Percentiles rank a stretch among this genome's conserved stretches.
Evolutionary conservation across 2,797 vertebrate species (phyloP).

Genomic region (Malacoraja senta): DNA sequence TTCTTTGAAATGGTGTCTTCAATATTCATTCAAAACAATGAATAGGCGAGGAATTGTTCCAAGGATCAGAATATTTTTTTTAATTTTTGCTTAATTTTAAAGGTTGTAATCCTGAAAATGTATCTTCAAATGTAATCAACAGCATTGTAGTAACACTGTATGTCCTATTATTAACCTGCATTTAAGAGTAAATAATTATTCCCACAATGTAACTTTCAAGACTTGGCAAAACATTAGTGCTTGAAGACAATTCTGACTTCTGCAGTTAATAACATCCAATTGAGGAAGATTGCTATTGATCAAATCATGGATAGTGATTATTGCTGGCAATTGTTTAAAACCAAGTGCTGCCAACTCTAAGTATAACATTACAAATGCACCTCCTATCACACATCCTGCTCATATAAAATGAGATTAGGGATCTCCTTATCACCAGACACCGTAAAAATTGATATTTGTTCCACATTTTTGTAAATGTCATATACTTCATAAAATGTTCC

Average conservation of each 20-base stretch:
- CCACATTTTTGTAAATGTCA: slow-evolving; percentile 14
- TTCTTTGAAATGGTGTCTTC: not conserved
- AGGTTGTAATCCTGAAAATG: not conserved
- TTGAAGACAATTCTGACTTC: not conserved
- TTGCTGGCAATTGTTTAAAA: slow-evolving; percentile 28
- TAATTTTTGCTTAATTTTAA: not conserved
- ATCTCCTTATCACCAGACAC: slow-evolving; percentile 17
- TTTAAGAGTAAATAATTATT: not conserved
- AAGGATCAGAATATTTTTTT: not conserved
- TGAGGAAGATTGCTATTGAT: slow-evolving; percentile 14
- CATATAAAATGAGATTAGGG: slow-evolving; percentile 24
- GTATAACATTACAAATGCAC: slow-evolving; percentile 33
- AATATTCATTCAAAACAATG: not conserved
- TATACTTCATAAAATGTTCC: slow-evolving; percentile 23
- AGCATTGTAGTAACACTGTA: not conserved
- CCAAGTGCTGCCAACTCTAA: not conserved
- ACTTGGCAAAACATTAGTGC: not conserved
- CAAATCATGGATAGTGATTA: slow-evolving; percentile 25
- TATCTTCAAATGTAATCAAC: not conserved
- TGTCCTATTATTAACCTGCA: not conserved
- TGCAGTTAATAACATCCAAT: not conserved
- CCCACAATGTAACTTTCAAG: not conserved
- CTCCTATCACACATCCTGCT: slow-evolving; percentile 34
- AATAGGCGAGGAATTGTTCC: not conserved
- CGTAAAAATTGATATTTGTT: slow-evolving; percentile 28